phyloP scores from a whole-genome alignment of 2,888 invertebrate species.

The Xylota sylvarum region DNA sequence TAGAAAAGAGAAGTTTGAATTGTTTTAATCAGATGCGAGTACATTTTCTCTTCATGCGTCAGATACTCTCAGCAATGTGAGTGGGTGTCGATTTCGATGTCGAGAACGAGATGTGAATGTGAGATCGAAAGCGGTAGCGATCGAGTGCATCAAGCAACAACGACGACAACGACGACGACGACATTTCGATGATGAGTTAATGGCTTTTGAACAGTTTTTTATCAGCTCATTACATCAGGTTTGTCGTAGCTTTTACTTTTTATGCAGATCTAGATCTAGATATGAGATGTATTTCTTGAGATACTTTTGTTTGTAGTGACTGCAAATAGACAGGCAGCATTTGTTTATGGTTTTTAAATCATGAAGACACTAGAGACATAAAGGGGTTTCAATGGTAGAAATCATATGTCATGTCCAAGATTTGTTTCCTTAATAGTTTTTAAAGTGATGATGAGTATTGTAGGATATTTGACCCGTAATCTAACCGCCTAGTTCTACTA shows the following conservation, averaged over 20 bases:
- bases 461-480: too few relatives aligned
- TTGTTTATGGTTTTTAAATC: too few relatives aligned
- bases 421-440: too few relatives aligned
- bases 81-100: slow-evolving; percentile 13
- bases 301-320: neutral
- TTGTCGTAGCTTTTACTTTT: slow-evolving; percentile 42
- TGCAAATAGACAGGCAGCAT: neutral
- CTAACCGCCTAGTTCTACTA: too few relatives aligned
- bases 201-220: slow-evolving; percentile 28
- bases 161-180: neutral
- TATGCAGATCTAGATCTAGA: slow-evolving; percentile 4
- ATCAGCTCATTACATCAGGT: slow-evolving; percentile 24
- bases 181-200: slow-evolving; percentile 45
- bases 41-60: slow-evolving; percentile 27
- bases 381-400: too few relatives aligned
- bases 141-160: neutral
- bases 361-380: too few relatives aligned
- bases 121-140: slow-evolving; percentile 30
- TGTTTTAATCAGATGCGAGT: neutral
- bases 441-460: too few relatives aligned
- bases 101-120: slow-evolving; percentile 13
- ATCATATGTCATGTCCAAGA: too few relatives aligned
- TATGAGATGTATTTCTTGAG: neutral
- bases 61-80: slow-evolving; percentile 2
- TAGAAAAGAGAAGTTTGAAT: neutral